Percentiles rank a stretch among this genome's conserved stretches.
Conservation (phyloP, 2,888 invertebrate genomes). For the Julus scanicus region DNA sequence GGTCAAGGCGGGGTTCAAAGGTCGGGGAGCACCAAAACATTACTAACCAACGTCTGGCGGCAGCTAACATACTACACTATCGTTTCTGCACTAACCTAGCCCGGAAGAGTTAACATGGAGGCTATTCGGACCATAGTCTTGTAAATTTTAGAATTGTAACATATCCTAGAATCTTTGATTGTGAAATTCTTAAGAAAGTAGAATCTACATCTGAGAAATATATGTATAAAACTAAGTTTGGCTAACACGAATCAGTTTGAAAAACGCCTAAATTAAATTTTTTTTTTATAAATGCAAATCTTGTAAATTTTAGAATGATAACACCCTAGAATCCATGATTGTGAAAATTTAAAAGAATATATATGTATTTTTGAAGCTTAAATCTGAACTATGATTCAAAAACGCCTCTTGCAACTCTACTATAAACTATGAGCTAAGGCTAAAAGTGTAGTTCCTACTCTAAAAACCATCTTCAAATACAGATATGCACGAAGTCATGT, state of each 20-base stretch:
- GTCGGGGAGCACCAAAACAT: conserved; percentile 47
- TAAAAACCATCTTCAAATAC: conserved; percentile 14
- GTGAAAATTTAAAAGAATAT: neutral
- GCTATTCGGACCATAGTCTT: neutral
- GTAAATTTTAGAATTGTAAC: too few species aligned
- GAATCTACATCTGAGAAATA: too few species aligned
- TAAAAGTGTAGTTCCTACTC: neutral
- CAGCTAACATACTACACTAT: neutral
- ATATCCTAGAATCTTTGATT: too few species aligned
- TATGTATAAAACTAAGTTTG: too few species aligned
- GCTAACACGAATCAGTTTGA: too few species aligned
- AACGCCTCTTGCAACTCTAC: neutral
- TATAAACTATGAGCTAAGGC: neutral
- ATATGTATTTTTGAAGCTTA: neutral
- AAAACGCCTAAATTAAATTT: too few species aligned
- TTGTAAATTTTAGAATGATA: too few species aligned
- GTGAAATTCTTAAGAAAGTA: too few species aligned
- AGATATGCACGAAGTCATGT: neutral
- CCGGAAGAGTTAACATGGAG: neutral
- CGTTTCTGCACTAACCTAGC: neutral
- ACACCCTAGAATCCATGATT: too few species aligned
- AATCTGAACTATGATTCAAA: neutral
- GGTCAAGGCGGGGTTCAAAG: conserved; percentile 48
- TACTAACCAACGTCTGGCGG: neutral
- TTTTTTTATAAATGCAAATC: too few species aligned